These are phyloP conservation scores for Ictidomys tridecemlineatus DNA, from an alignment of 2,113 vertebrate species.

Conservation along the genomic window DNA sequence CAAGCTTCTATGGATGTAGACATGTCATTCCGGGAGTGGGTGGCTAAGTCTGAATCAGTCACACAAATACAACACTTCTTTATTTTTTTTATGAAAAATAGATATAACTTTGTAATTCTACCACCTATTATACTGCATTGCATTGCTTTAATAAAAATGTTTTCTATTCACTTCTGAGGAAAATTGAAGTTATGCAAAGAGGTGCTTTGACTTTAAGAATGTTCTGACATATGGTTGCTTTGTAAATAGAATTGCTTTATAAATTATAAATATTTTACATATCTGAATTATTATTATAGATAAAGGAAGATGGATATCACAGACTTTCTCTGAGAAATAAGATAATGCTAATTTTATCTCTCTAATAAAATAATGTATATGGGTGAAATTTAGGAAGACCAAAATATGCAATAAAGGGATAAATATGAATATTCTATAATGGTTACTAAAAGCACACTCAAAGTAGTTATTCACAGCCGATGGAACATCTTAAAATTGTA, in stretches of 20 bases:
- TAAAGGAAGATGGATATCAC: neutral
- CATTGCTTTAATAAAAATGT: neutral
- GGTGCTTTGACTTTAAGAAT: slow-evolving; percentile 39
- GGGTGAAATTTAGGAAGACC: slow-evolving; percentile 45
- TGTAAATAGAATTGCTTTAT: slow-evolving; percentile 22
- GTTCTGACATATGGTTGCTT: neutral
- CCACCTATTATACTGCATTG: neutral
- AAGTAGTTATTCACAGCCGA: neutral
- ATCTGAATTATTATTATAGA: slow-evolving; percentile 39
- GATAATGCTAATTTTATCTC: slow-evolving; percentile 47
- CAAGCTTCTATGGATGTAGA: neutral
- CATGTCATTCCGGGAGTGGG: neutral
- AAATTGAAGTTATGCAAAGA: slow-evolving; percentile 13
- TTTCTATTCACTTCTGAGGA: neutral
- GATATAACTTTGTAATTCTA: neutral
- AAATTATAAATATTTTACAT: slow-evolving; percentile 42
- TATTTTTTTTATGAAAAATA: slow-evolving; percentile 1
- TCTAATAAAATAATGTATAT: slow-evolving; percentile 54
- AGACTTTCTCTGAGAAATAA: slow-evolving; percentile 1
- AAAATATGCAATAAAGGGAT: neutral
- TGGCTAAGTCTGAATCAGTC: neutral
- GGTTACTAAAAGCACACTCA: neutral
- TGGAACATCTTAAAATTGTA: neutral
- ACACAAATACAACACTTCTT: neutral
- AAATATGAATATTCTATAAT: slow-evolving; percentile 9